A percentile compares a stretch with the other conserved stretches of the same genome.
phyloP scores from a whole-genome alignment of 2,888 invertebrate genomes.

The Slavum lentiscoides region DNA sequence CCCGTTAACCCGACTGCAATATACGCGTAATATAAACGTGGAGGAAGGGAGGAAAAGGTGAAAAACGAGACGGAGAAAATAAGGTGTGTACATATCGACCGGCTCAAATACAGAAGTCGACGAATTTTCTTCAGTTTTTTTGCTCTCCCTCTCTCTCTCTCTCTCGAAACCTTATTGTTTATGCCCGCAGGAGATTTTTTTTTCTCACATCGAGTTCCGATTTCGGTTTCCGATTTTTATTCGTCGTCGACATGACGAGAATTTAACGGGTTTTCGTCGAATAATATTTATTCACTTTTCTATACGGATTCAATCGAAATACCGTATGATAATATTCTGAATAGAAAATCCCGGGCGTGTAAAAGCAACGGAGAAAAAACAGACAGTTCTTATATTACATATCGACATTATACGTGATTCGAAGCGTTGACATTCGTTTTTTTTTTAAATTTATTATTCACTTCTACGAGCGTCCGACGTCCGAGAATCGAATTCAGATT shows the following conservation, averaged over 20 bases:
- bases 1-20: not conserved
- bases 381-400: slow-evolving; percentile 31
- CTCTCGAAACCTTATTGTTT: not conserved
- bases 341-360: not conserved
- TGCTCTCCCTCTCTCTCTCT: not conserved
- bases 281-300: not conserved
- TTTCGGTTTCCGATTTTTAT: not conserved
- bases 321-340: not conserved
- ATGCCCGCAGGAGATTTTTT: not conserved
- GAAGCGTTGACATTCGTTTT: slow-evolving; percentile 8
- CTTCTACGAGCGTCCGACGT: not conserved
- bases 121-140: not conserved
- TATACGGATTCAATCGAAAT: slow-evolving; percentile 38
- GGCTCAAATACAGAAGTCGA: no score
- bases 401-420: slow-evolving; percentile 18
- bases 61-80: not conserved
- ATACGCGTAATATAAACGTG: not conserved
- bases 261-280: not conserved
- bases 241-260: not conserved
- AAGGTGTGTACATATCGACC: slow-evolving; percentile 8
- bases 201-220: not conserved
- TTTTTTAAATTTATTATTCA: not conserved
- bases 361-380: not conserved
- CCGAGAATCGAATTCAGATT: not conserved
- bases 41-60: not conserved